phyloP scores from a whole-genome alignment of 2,888 invertebrate species.

The Polyommatus iphigenia region DNA sequence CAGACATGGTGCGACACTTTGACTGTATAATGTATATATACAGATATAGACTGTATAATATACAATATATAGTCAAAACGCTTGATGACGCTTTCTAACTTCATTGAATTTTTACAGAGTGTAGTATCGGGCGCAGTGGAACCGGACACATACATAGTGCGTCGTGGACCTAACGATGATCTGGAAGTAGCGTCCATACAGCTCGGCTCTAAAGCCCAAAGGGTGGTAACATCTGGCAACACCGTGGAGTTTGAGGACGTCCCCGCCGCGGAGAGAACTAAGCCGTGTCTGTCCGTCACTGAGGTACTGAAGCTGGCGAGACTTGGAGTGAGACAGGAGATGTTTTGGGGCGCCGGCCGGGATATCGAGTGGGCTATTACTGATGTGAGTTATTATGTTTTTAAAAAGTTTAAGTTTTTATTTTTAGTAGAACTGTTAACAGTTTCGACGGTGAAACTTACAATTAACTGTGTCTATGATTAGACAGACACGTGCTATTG shows the following conservation, averaged over 20 bases:
- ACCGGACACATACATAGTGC: slow-evolving; percentile 85
- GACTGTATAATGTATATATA: too few relatives aligned
- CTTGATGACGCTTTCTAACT: too few relatives aligned
- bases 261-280: slow-evolving; percentile 57
- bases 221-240: slow-evolving; percentile 63
- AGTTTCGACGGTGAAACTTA: too few relatives aligned
- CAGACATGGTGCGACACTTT: too few relatives aligned
- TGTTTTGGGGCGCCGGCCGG: slow-evolving; percentile 83
- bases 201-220: slow-evolving; percentile 79
- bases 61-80: too few relatives aligned
- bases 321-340: slow-evolving; percentile 80
- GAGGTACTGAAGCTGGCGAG: slow-evolving; percentile 78
- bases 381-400: slow-evolving; percentile 61
- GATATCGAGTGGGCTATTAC: slow-evolving; percentile 91
- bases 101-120: slow-evolving; percentile 70
- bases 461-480: too few relatives aligned
- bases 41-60: too few relatives aligned
- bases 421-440: too few relatives aligned
- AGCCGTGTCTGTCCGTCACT: slow-evolving; percentile 78
- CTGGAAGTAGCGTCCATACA: slow-evolving; percentile 68
- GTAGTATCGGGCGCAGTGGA: slow-evolving; percentile 89
- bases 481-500: too few relatives aligned
- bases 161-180: slow-evolving; percentile 67
- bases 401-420: too few relatives aligned
- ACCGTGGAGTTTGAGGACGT: slow-evolving; percentile 67